phyloP scores from a whole-genome alignment of 1,140 invertebrate genomes.

The Drosophila repleta region DNA sequence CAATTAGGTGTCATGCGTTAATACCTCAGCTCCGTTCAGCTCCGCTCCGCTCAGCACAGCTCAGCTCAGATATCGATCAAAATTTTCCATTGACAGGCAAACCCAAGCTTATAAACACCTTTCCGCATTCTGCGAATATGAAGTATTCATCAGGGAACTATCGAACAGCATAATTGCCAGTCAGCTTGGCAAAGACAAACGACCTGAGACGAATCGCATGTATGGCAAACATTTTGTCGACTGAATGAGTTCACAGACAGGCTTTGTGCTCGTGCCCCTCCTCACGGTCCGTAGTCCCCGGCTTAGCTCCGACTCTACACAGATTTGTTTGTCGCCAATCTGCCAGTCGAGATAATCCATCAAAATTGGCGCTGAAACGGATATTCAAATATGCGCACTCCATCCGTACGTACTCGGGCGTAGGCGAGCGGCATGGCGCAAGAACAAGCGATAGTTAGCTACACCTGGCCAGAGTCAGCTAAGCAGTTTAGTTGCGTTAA shows the following conservation, averaged over 20 bases:
- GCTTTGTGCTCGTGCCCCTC: background rate
- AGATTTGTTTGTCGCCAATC: constrained; percentile 63
- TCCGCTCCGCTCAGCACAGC: constrained; percentile 1
- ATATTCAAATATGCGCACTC: constrained; percentile 49
- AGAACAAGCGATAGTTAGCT: background rate
- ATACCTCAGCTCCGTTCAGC: constrained; percentile 29
- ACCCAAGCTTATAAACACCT: constrained; percentile 70
- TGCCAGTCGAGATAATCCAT: constrained; percentile 65
- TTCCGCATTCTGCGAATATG: constrained; percentile 72
- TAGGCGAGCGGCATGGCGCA: background rate
- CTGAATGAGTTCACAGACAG: constrained; percentile 9
- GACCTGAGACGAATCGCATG: constrained; percentile 56
- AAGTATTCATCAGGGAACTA: constrained; percentile 28
- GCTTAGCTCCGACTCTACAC: constrained; percentile 6
- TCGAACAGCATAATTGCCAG: constrained; percentile 38
- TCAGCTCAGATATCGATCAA: constrained; percentile 61
- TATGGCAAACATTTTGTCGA: constrained; percentile 20
- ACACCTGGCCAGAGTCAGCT: background rate
- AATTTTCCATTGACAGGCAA: constrained; percentile 33
- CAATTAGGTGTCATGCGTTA: constrained; percentile 47
- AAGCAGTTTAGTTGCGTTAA: constrained; percentile 2
- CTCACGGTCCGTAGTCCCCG: background rate
- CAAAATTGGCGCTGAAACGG: constrained; percentile 61
- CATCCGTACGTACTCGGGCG: background rate
- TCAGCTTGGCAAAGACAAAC: constrained; percentile 61